Conservation (phyloP, 2,797 vertebrate genomes). For the Coilia nasus region DNA sequence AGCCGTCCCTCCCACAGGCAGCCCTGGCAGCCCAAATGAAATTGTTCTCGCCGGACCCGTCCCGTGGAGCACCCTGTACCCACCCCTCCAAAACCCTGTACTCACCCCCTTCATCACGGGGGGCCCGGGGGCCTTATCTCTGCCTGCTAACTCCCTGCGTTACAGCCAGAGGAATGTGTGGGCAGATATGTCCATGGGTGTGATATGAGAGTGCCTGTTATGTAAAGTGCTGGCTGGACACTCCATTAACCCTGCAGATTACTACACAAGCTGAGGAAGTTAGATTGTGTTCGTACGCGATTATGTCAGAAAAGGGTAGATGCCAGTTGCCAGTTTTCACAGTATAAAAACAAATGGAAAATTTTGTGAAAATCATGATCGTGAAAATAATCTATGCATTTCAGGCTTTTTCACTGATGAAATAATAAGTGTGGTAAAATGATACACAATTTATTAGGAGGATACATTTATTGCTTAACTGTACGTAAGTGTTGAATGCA, state of each 20-base stretch:
- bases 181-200: conserved; percentile 28
- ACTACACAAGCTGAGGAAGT: neutral
- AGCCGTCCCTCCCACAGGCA: neutral
- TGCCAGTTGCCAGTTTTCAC: neutral
- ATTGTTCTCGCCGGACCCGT: neutral
- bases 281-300: neutral
- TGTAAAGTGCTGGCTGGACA: conserved; percentile 5
- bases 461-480: too few species aligned
- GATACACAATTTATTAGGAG: neutral
- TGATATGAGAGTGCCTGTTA: conserved; percentile 28
- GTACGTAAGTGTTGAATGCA: too few species aligned
- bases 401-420: neutral
- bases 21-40: neutral
- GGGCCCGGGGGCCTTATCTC: neutral
- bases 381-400: neutral
- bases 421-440: neutral
- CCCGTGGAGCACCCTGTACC: neutral
- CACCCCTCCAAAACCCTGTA: conserved; percentile 9
- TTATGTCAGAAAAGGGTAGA: neutral
- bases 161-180: conserved; percentile 16
- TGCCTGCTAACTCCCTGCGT: conserved; percentile 28
- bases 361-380: neutral
- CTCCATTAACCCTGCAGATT: neutral
- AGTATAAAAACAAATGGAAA: neutral
- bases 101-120: neutral